Evolutionary conservation across 2,797 vertebrate genomes (phyloP).

Genomic region (Acipenser oxyrinchus): DNA sequence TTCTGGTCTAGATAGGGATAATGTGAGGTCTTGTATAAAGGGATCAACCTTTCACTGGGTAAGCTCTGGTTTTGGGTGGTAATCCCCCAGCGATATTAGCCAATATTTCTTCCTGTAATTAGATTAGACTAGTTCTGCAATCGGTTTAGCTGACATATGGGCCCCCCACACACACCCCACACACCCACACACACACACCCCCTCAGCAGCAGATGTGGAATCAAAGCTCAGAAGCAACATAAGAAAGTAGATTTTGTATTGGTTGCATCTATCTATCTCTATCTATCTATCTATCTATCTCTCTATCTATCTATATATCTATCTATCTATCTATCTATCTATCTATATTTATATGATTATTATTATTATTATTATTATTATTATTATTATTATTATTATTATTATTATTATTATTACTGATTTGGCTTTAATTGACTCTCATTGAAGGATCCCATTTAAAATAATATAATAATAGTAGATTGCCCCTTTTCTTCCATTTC

Average conservation of each 20-base stretch:
- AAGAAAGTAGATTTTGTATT: too few species aligned
- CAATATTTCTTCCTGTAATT: neutral
- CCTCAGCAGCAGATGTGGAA: neutral
- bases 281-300: too few species aligned
- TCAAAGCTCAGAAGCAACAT: too few species aligned
- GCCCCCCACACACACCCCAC: too few species aligned
- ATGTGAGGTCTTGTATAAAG: too few species aligned
- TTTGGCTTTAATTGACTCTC: too few species aligned
- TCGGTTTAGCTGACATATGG: neutral
- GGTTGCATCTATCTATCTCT: too few species aligned
- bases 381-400: neutral
- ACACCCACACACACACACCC: too few species aligned
- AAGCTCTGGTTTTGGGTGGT: neutral
- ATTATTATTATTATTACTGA: neutral
- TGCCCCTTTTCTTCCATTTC: neutral
- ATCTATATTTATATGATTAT: neutral
- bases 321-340: too few species aligned
- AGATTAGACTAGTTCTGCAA: neutral
- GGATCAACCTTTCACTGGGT: neutral
- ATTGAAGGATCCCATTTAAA: neutral
- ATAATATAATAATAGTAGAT: neutral
- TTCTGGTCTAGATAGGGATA: too few species aligned
- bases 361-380: neutral
- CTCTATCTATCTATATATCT: too few species aligned
- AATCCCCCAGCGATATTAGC: neutral